phyloP scores from a whole-genome alignment of 2,797 vertebrate genomes.

The Heliangelus exortis region DNA sequence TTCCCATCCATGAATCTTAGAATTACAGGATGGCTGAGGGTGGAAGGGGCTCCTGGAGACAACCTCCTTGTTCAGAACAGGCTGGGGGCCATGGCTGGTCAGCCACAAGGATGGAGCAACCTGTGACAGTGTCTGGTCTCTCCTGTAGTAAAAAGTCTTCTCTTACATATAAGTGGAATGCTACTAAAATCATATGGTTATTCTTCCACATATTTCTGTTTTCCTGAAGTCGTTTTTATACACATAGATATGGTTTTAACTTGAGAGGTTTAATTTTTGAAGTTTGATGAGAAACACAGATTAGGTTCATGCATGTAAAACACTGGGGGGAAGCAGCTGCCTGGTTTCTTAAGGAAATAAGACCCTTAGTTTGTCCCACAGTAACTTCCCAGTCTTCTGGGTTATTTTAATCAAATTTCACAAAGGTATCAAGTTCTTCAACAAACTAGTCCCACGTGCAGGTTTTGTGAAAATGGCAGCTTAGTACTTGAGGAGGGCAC shows the following conservation, averaged over 20 bases:
- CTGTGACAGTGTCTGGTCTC: background rate
- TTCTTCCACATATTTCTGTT: too few relatives aligned
- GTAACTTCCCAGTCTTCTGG: background rate
- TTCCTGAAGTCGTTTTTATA: too few relatives aligned
- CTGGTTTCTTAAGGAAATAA: background rate
- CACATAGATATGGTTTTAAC: background rate
- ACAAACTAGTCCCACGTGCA: background rate
- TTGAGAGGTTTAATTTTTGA: background rate
- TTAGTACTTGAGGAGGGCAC: background rate
- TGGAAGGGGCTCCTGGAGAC: background rate
- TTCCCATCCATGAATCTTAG: background rate
- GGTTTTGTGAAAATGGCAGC: background rate
- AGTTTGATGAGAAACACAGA: background rate
- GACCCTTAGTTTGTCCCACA: background rate
- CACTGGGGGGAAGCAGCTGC: background rate
- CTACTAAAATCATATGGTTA: background rate
- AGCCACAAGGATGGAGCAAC: background rate
- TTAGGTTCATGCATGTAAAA: background rate
- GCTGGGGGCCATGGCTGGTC: accelerated
- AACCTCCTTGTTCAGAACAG: background rate
- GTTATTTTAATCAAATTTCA: background rate
- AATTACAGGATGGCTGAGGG: background rate
- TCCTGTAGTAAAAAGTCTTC: background rate
- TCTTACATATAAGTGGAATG: background rate
- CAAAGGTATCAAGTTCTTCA: background rate